Base-by-base conservation (phyloP, 2,888 invertebrate genomes). In the Melikaiella ostensackeni region DNA sequence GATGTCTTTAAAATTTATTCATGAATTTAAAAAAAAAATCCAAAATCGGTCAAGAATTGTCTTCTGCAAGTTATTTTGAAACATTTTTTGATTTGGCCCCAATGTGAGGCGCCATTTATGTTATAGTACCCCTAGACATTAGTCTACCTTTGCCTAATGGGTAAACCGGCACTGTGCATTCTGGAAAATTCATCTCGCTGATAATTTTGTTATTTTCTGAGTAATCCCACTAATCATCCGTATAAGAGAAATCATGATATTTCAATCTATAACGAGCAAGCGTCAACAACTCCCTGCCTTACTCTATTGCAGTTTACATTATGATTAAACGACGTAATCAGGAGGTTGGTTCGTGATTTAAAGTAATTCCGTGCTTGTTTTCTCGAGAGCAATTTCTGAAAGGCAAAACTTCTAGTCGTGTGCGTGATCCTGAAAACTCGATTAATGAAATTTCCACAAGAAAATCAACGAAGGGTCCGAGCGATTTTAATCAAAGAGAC, bases 361-460 rank as follows among this genome's bases (percentile, higher is more conserved):
- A 24, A 27, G 59, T 59, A 59, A 59, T 27, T 59, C 57, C 21
- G 5, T 59, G 59, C 59, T 59, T 59, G 16, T 59, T 59, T 27
- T 59, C 16, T 59, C 21, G 27, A 59, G 27, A 59, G 24, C 24
- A 9, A 59, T 59, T 55, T 55, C 21, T 42, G 9, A 55, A 55
- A 21, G 21, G 55, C 55, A 59, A 27, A 59, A 27, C 16, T 24
- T 59, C 27, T 2, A 2, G 59, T 5, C 27, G 38, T 75, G 73
- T 78, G 78, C 75, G 78, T 78, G 74, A 57, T 74, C 59, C 59
- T 59, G 74, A 76, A 74, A 79, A 61, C 74, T 21, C 42, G 74
- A 79, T 64, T 59, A 63, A 74, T 74, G 63, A 74, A 78, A 79
- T 75, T 62, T 79, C 80, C 57, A 77, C 74, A 79, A 76, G 78